Evolutionary conservation across 2,888 invertebrate genomes (phyloP).

Genomic region (Pegoplata infirma): DNA sequence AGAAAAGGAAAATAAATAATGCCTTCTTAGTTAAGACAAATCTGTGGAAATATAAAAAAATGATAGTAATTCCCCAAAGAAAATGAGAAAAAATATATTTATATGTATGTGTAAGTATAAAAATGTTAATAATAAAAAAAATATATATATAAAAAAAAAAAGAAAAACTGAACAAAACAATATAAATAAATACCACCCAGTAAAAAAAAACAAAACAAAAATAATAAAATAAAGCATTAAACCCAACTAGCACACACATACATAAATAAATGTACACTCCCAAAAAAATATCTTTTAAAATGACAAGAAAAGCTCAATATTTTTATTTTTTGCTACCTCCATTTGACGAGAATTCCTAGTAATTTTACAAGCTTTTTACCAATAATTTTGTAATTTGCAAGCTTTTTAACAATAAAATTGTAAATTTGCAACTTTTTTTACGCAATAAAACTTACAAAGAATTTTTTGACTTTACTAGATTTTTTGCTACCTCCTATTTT

Average conservation of each 20-base stretch:
- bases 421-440: no score
- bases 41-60: slow-evolving; percentile 58
- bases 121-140: slow-evolving; percentile 64
- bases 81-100: slow-evolving; percentile 25
- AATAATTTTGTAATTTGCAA: no score
- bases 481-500: no score
- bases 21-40: slow-evolving; percentile 39
- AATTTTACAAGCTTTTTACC: no score
- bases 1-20: slow-evolving; percentile 45
- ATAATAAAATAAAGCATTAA: slow-evolving; percentile 42
- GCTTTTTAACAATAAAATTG: no score
- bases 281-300: no score
- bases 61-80: slow-evolving; percentile 67
- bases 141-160: slow-evolving; percentile 21
- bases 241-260: slow-evolving; percentile 42
- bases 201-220: slow-evolving; percentile 23
- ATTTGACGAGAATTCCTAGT: no score
- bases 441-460: no score
- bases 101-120: no score
- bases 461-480: no score
- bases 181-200: slow-evolving; percentile 66
- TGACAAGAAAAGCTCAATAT: no score
- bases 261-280: slow-evolving; percentile 50
- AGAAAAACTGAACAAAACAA: slow-evolving; percentile 22
- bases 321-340: no score